These are phyloP conservation scores for Polydrusus pterygomalis DNA, from an alignment of 2,888 invertebrate genomes.

Conservation along the genomic window DNA sequence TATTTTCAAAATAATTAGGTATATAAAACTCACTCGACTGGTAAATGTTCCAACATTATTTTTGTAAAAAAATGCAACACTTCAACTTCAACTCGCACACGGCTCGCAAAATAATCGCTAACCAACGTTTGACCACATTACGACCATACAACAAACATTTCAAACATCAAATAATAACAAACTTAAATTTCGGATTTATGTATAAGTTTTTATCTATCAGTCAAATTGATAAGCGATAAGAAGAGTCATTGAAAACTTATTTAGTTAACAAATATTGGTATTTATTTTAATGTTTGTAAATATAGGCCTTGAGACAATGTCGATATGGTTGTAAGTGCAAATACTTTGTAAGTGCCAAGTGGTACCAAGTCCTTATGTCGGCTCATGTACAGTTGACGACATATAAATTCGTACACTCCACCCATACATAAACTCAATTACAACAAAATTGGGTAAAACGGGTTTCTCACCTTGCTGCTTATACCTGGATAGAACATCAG, in stretches of 20 bases:
- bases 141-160: neutral
- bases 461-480: too few relatives aligned
- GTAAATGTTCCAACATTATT: slow-evolving; percentile 3
- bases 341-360: too few relatives aligned
- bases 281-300: slow-evolving; percentile 10
- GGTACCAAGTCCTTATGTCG: too few relatives aligned
- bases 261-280: slow-evolving; percentile 23
- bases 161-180: neutral
- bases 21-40: neutral
- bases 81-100: neutral
- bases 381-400: too few relatives aligned
- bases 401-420: too few relatives aligned
- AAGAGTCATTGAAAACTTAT: neutral
- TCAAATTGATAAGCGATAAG: slow-evolving; percentile 17
- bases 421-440: too few relatives aligned
- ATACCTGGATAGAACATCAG: too few relatives aligned
- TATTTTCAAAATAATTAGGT: too few relatives aligned
- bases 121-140: neutral
- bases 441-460: too few relatives aligned
- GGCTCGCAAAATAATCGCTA: neutral
- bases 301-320: neutral
- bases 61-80: neutral
- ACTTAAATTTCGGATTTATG: neutral
- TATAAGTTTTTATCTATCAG: slow-evolving; percentile 6
- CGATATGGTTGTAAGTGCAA: neutral